Base-by-base conservation (phyloP, 1,140 invertebrate genomes). In the Lethocerus indicus region DNA sequence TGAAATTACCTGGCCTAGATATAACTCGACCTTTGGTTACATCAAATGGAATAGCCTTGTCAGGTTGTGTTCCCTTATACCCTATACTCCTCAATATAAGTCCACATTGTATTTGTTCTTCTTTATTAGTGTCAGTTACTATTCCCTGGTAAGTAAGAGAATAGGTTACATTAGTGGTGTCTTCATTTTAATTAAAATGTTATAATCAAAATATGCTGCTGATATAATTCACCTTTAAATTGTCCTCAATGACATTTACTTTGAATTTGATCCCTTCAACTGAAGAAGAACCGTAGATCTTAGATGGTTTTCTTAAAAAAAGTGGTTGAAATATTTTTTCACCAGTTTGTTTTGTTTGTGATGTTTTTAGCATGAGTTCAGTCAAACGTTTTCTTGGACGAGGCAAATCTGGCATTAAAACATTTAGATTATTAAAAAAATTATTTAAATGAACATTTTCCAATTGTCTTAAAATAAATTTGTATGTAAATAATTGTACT, bases 31-130 rank as follows among this genome's bases (percentile, higher is more conserved):
- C 29, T 52, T 14, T 28, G 7, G n/a, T 14, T n/a, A 56, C 40
- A 69, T 90, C 78, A 68, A 95, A 94, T 25, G 81, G 81, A 44
- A 98, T 65, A 45, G 64, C 67, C 2, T 64, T 35, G 65, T 91
- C 87, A 45, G 76, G 76, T 55, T 71, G 67, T 27, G 75, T 57
- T 52, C 85, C 83, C 64, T 76, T 81, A 60, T 92, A 93, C 3
- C 88, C 88, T 59, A 93, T 89, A 65, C 87, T 92, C 56, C 82
- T 71, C 44, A 94, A 65, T 42, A 78, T 75, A 50, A 91, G 60
- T 59, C 74, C 73, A 63, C 78, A 80, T 7, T 76, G 57, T 47
- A 89, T 62, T 20, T 65, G 65, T 68, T 88, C 83, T 27, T 58
- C 67, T 53, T 69, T 58, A 52, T 71, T 64, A 53, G 79, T 83